phyloP scores from a whole-genome alignment of 2,113 vertebrate species.

The Amphilophus citrinellus region DNA sequence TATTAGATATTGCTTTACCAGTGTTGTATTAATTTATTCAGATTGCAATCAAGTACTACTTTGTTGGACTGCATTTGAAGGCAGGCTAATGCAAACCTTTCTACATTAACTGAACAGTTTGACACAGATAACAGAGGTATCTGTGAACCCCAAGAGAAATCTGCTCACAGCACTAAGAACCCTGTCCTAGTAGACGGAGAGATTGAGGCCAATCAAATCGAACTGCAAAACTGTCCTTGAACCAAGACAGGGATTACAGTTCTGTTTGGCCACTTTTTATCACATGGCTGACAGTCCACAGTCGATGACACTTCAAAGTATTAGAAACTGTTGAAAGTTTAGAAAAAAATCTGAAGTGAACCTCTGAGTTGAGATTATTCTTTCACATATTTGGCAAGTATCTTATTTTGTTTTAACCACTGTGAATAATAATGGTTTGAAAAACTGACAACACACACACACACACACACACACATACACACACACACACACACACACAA shows the following conservation, averaged over 20 bases:
- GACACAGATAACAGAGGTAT: not conserved
- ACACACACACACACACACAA: not conserved
- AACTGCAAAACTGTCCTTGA: not conserved
- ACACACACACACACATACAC: not conserved
- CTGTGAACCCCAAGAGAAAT: not conserved
- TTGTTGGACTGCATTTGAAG: not conserved
- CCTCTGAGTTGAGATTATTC: not conserved
- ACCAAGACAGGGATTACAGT: not conserved
- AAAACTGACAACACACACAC: conserved; percentile 25
- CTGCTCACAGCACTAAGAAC: not conserved
- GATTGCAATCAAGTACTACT: not conserved
- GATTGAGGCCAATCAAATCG: not conserved
- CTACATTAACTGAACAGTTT: not conserved
- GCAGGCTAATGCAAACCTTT: not conserved
- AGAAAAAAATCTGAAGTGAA: not conserved
- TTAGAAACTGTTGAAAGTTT: not conserved
- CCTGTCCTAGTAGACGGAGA: not conserved
- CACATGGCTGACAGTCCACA: not conserved
- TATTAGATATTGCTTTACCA: not conserved
- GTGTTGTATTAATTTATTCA: not conserved
- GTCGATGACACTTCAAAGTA: not conserved
- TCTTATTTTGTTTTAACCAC: not conserved
- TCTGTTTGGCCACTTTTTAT: not conserved
- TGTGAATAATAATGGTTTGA: not conserved
- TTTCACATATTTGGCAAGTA: not conserved